Conservation (phyloP, 2,113 vertebrate species). For the Sorex fumeus region DNA sequence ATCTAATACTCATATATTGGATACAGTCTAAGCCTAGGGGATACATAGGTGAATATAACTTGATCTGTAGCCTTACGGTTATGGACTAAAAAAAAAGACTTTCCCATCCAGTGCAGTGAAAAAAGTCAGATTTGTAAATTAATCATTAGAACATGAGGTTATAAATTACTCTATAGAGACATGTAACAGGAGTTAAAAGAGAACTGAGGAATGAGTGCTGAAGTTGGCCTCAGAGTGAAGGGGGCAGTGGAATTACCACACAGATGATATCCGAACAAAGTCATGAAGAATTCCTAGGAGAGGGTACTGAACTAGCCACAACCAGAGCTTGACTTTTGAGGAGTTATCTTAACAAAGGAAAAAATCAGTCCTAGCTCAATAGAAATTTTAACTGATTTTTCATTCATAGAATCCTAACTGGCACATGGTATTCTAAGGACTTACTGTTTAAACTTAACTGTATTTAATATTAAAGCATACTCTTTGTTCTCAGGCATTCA, state of each 20-base stretch:
- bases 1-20: neutral
- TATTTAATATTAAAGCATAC: conserved; percentile 26
- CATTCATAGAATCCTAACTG: conserved; percentile 4
- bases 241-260: neutral
- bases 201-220: neutral
- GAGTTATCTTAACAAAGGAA: neutral
- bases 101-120: neutral
- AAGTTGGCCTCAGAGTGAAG: neutral
- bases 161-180: neutral
- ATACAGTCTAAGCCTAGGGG: neutral
- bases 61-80: neutral
- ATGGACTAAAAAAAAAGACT: neutral
- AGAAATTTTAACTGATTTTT: neutral
- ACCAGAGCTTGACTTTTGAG: neutral
- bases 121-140: neutral
- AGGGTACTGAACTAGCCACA: neutral
- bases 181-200: neutral
- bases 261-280: neutral
- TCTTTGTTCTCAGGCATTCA: neutral
- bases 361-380: neutral
- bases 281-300: neutral
- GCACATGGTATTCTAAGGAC: neutral
- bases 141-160: neutral
- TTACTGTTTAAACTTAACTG: conserved; percentile 22
- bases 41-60: neutral